Percentiles rank a stretch among this genome's conserved stretches.
Evolutionary conservation across 2,113 vertebrate genomes (phyloP).

Genomic region (Misgurnus mizolepis): DNA sequence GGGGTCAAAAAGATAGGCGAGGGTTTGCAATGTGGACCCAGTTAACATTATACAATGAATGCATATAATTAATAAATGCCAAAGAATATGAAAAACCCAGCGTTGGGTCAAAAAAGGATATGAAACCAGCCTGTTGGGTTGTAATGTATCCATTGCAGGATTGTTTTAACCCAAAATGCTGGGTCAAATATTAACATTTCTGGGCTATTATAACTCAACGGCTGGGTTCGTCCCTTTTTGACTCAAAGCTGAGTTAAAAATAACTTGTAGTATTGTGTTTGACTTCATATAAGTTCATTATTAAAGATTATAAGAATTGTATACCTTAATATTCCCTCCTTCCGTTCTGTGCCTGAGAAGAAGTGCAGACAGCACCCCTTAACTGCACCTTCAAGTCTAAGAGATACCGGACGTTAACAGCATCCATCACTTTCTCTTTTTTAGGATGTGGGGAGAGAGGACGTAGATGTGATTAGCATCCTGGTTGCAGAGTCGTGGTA

Average conservation of each 20-base stretch:
- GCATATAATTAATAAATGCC: too few species aligned
- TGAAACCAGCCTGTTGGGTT: too few species aligned
- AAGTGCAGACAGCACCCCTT: neutral
- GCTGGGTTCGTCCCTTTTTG: too few species aligned
- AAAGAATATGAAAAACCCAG: neutral
- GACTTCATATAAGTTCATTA: neutral
- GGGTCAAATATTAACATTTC: too few species aligned
- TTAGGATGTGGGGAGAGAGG: neutral
- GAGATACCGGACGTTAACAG: neutral
- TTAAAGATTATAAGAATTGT: neutral
- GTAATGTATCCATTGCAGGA: too few species aligned
- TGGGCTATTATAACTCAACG: neutral
- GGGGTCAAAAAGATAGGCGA: neutral
- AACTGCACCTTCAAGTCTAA: neutral
- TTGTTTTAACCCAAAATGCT: too few species aligned
- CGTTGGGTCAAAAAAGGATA: too few species aligned
- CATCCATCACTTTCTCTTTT: conserved; percentile 24
- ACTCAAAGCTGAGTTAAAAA: neutral
- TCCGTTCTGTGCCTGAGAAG: neutral
- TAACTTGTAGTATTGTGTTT: neutral
- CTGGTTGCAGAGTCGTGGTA: conserved; percentile 50
- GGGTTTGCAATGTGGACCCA: neutral
- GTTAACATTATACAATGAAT: too few species aligned
- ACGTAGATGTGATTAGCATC: conserved; percentile 46
- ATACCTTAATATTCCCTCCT: too few species aligned